These are phyloP conservation scores for Bugulina stolonifera DNA, from an alignment of 2,888 invertebrate species.

Conservation along the genomic window DNA sequence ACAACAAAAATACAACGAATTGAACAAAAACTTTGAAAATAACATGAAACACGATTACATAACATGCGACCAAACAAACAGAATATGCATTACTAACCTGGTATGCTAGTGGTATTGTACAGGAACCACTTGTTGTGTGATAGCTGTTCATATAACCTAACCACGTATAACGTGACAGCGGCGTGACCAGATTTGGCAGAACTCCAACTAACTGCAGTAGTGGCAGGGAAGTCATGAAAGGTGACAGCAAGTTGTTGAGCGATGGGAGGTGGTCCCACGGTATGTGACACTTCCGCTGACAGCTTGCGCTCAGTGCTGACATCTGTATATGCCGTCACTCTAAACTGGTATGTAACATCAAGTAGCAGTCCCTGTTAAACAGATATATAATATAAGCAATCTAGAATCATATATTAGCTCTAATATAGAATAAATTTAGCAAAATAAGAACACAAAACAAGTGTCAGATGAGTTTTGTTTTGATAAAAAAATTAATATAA, in stretches of 20 bases:
- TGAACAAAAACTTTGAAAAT: too few relatives aligned
- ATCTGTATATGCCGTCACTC: conserved; percentile 13
- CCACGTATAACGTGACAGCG: background rate
- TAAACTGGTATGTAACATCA: conserved; percentile 7
- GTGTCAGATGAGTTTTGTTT: too few relatives aligned
- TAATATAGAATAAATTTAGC: too few relatives aligned
- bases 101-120: background rate
- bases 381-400: too few relatives aligned
- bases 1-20: too few relatives aligned
- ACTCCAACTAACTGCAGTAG: background rate
- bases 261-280: background rate
- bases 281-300: background rate
- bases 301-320: background rate
- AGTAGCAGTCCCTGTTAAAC: background rate
- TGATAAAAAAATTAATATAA: too few relatives aligned
- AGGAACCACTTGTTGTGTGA: background rate
- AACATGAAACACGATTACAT: too few relatives aligned
- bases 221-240: background rate
- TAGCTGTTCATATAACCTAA: background rate
- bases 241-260: background rate
- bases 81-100: background rate
- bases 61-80: background rate
- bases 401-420: too few relatives aligned
- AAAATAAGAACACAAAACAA: too few relatives aligned
- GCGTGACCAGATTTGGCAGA: background rate